Percentiles rank a stretch among this genome's conserved stretches.
These are phyloP conservation scores for Phenganax marumi DNA, from an alignment of 92 coral and sea anemone species.

Conservation along the genomic window DNA sequence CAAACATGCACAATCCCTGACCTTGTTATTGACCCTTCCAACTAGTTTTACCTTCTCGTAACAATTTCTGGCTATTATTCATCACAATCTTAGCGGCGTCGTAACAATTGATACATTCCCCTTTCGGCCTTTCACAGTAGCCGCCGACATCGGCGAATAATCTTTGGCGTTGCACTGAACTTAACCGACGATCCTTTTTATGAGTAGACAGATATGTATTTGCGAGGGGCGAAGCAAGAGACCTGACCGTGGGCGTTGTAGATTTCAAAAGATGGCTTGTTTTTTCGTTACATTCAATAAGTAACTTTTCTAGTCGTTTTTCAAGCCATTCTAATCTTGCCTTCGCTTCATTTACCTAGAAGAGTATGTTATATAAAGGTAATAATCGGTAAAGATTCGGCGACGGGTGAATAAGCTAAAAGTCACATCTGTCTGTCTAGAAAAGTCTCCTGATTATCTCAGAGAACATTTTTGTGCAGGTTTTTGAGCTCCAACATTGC, in stretches of 20 bases:
- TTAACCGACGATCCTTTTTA: not conserved
- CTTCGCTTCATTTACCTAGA: slow-evolving; percentile 78
- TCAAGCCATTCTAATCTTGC: slow-evolving; percentile 93
- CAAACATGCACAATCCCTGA: not conserved
- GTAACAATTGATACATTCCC: slow-evolving; percentile 1
- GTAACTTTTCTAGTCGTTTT: slow-evolving; percentile 80
- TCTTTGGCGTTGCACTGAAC: slow-evolving; percentile 27
- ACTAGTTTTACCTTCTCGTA: not conserved
- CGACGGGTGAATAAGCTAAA: not conserved
- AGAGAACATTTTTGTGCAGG: too few relatives aligned
- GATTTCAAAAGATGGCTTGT: slow-evolving; percentile 47
- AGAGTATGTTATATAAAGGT: not conserved
- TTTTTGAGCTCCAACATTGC: too few relatives aligned
- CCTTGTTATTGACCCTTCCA: not conserved
- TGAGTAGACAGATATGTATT: not conserved
- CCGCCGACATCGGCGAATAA: slow-evolving; percentile 39
- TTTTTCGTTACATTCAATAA: slow-evolving; percentile 59
- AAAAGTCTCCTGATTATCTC: too few relatives aligned
- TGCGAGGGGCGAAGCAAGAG: slow-evolving; percentile 10
- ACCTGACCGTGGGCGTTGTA: slow-evolving; percentile 10
- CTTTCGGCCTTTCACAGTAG: not conserved
- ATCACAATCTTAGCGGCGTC: slow-evolving; percentile 1
- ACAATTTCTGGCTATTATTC: slow-evolving; percentile 13
- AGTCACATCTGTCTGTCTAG: too few relatives aligned
- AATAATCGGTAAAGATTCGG: not conserved